These are phyloP conservation scores for Porites lobata DNA, from an alignment of 92 coral and sea anemone species.

Conservation along the genomic window DNA sequence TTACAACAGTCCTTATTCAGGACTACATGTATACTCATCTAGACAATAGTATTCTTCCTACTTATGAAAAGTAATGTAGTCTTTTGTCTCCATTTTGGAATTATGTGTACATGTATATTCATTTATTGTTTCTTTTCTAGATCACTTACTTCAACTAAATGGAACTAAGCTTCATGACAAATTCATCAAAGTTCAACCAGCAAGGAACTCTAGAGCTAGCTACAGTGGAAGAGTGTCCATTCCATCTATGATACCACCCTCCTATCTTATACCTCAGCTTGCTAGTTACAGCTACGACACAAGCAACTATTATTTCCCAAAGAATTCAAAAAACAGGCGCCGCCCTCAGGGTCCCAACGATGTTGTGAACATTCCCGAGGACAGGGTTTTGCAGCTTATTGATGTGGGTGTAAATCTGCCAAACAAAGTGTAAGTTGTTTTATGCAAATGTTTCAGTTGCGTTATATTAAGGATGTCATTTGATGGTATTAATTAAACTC, in stretches of 20 bases:
- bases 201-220: conserved; percentile 60
- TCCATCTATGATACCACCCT: conserved; percentile 63
- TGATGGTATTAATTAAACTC: too few relatives aligned
- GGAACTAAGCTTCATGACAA: conserved; percentile 83
- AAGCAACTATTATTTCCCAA: not conserved
- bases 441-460: too few relatives aligned
- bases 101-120: too few relatives aligned
- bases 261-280: conserved; percentile 1
- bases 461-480: too few relatives aligned
- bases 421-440: conserved; percentile 80
- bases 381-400: conserved; percentile 77
- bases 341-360: conserved; percentile 53
- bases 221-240: conserved; percentile 45
- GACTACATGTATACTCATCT: too few relatives aligned
- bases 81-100: not conserved
- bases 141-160: conserved; percentile 80
- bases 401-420: conserved; percentile 94
- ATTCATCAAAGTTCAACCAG: conserved; percentile 87
- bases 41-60: too few relatives aligned
- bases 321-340: conserved; percentile 20
- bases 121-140: not conserved
- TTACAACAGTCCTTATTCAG: too few relatives aligned
- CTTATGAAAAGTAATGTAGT: too few relatives aligned
- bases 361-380: conserved; percentile 83
- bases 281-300: conserved; percentile 20